These are phyloP conservation scores for Rhinopomastus cyanomelas DNA, from an alignment of 2,113 vertebrate species.

Conservation along the genomic window DNA sequence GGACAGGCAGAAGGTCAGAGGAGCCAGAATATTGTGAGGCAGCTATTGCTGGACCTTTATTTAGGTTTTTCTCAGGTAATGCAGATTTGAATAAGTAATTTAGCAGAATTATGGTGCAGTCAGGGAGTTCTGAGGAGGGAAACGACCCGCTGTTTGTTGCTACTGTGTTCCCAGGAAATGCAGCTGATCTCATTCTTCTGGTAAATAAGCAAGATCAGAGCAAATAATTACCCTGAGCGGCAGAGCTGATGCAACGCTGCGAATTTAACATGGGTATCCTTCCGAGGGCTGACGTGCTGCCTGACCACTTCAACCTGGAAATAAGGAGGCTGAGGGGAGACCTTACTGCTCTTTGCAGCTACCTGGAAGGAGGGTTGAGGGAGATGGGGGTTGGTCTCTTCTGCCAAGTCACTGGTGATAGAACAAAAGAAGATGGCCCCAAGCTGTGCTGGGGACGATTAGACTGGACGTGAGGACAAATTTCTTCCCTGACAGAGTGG, in stretches of 20 bases:
- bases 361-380: too few relatives aligned
- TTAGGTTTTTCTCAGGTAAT: not conserved
- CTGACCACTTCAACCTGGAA: not conserved
- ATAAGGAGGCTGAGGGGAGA: too few relatives aligned
- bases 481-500: too few relatives aligned
- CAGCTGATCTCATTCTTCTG: not conserved
- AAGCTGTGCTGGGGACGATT: too few relatives aligned
- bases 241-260: not conserved
- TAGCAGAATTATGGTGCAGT: not conserved
- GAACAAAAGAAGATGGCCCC: too few relatives aligned
- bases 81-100: not conserved
- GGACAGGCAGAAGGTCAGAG: not conserved
- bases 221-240: not conserved
- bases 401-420: too few relatives aligned
- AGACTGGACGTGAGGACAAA: too few relatives aligned
- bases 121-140: not conserved
- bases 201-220: slow-evolving; percentile 12
- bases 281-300: not conserved
- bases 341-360: too few relatives aligned
- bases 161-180: not conserved
- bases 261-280: not conserved
- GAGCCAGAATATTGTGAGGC: not conserved
- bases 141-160: slow-evolving; percentile 50
- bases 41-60: not conserved
- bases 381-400: too few relatives aligned